These are phyloP conservation scores for Diadromus collaris DNA, from an alignment of 2,888 invertebrate genomes.

Conservation along the genomic window DNA sequence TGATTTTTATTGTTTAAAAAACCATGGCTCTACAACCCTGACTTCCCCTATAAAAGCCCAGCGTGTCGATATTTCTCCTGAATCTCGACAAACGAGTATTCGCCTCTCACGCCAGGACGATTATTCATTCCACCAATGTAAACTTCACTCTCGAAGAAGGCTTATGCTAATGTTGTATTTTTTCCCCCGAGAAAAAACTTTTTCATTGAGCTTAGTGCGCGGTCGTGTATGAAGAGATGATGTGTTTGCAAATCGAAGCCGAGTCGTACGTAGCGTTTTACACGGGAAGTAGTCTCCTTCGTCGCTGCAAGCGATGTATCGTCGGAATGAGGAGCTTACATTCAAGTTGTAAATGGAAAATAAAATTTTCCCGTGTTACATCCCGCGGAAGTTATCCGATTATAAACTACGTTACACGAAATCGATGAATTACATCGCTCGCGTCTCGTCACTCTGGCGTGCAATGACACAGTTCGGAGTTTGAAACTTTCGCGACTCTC, in stretches of 20 bases:
- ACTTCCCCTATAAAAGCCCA: constrained; percentile 12
- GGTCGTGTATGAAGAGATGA: neutral
- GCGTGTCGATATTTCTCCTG: constrained; percentile 18
- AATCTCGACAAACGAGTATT: constrained; percentile 5
- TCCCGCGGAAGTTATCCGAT: neutral
- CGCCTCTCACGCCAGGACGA: neutral
- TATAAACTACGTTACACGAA: neutral
- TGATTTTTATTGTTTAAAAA: too few relatives aligned
- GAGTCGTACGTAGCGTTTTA: neutral
- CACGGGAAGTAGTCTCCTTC: neutral
- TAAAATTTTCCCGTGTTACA: neutral
- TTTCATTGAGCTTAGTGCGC: constrained; percentile 8
- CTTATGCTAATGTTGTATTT: constrained; percentile 15
- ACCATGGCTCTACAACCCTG: too few relatives aligned
- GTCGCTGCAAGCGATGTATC: neutral
- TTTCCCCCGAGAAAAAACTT: neutral
- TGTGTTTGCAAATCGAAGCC: neutral
- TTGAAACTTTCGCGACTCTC: constrained; percentile 21
- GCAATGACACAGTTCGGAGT: constrained; percentile 25
- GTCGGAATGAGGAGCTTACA: neutral
- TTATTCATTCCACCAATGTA: constrained; percentile 19
- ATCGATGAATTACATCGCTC: neutral
- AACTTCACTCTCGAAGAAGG: constrained; percentile 20
- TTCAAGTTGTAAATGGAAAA: constrained; percentile 2
- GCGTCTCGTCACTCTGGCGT: constrained; percentile 10